Evolutionary conservation across 2,797 vertebrate species (phyloP).

Genomic region (Tamandua tetradactyla): DNA sequence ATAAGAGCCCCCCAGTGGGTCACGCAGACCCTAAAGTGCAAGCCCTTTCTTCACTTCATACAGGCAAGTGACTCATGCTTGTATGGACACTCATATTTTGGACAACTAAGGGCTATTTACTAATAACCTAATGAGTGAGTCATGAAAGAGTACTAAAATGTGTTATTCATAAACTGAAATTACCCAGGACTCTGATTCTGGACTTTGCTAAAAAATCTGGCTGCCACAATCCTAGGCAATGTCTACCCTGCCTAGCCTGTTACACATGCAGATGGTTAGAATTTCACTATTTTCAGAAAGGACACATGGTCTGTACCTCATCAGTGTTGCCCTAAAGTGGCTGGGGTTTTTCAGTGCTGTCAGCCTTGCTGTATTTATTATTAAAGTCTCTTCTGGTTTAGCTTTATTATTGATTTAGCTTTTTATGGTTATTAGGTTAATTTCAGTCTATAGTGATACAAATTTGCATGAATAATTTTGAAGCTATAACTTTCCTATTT

Average conservation of each 20-base stretch:
- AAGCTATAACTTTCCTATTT: background rate
- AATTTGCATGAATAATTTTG: constrained; percentile 27
- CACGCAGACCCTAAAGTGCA: background rate
- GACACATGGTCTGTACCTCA: background rate
- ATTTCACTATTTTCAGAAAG: background rate
- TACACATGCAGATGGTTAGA: background rate
- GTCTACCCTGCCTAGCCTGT: background rate
- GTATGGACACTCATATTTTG: background rate
- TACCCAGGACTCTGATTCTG: background rate
- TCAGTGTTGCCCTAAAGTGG: background rate
- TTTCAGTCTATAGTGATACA: background rate
- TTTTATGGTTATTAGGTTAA: constrained; percentile 14
- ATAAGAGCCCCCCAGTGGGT: background rate
- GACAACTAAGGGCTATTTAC: background rate
- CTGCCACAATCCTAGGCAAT: background rate
- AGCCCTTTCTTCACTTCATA: background rate
- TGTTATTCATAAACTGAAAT: constrained; percentile 10
- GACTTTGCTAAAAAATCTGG: constrained; percentile 11
- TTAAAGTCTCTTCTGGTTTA: background rate
- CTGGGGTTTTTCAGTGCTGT: background rate
- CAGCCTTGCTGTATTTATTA: background rate
- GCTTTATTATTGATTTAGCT: background rate
- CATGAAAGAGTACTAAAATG: constrained; percentile 14
- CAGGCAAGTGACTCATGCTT: background rate
- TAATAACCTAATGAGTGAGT: background rate